phyloP scores from a whole-genome alignment of 2,888 invertebrate species.

The Caenorhabditis japonica region DNA sequence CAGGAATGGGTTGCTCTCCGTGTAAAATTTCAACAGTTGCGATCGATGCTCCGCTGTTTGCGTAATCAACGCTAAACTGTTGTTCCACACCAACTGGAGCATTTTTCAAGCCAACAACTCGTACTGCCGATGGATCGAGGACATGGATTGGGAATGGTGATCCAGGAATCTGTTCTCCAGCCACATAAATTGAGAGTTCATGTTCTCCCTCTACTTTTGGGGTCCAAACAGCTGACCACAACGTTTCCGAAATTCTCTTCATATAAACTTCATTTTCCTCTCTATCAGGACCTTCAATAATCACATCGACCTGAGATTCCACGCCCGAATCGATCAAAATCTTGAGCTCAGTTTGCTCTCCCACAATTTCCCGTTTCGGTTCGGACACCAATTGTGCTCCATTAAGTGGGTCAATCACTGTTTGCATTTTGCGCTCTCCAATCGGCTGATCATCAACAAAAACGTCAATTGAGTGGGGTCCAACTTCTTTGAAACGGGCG shows the following conservation, averaged over 20 bases:
- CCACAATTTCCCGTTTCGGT: conserved; percentile 60
- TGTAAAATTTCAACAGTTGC: conserved; percentile 87
- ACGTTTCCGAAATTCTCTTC: conserved; percentile 57
- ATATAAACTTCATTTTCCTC: conserved; percentile 60
- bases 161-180: conserved; percentile 79
- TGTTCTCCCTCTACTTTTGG: conserved; percentile 67
- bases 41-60: conserved; percentile 88
- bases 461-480: conserved; percentile 58
- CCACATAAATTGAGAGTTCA: conserved; percentile 57
- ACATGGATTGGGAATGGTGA: conserved; percentile 84
- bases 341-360: conserved; percentile 56
- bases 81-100: conserved; percentile 79
- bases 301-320: conserved; percentile 63
- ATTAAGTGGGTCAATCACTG: conserved; percentile 60
- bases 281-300: conserved; percentile 70
- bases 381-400: conserved; percentile 62
- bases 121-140: conserved; percentile 80
- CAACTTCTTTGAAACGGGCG: conserved; percentile 63
- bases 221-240: conserved; percentile 68
- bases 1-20: conserved; percentile 62
- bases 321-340: conserved; percentile 63
- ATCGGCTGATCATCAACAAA: conserved; percentile 59
- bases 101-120: conserved; percentile 78
- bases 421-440: conserved; percentile 54
- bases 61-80: conserved; percentile 82